These are phyloP conservation scores for Aphidius gifuensis DNA, from an alignment of 1,140 invertebrate genomes.

Conservation along the genomic window DNA sequence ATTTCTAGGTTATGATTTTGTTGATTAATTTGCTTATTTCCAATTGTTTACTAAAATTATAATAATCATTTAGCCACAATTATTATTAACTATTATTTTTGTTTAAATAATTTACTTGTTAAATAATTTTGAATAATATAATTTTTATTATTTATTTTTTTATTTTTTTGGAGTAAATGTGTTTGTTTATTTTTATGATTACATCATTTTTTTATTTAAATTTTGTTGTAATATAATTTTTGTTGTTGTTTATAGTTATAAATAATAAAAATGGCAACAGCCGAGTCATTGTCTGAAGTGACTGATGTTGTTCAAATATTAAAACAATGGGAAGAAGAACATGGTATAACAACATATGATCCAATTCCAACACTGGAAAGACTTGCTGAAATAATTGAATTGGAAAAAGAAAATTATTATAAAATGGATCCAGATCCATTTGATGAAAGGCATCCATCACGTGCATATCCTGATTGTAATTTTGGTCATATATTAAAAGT, in stretches of 20 bases:
- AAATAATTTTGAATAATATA: background rate
- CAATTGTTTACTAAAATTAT: too few species aligned
- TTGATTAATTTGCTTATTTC: too few species aligned
- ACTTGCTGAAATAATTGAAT: slow-evolving; percentile 80
- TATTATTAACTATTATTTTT: too few species aligned
- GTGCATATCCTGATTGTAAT: slow-evolving; percentile 86
- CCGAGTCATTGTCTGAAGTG: slow-evolving; percentile 46
- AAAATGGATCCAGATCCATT: slow-evolving; percentile 97
- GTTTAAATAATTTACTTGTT: too few species aligned
- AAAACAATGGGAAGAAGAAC: slow-evolving; percentile 72
- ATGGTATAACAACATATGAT: slow-evolving; percentile 63
- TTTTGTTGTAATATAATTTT: background rate
- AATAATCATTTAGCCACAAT: too few species aligned
- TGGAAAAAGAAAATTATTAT: slow-evolving; percentile 84
- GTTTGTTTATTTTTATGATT: background rate
- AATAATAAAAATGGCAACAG: slow-evolving; percentile 40
- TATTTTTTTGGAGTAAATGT: too few species aligned
- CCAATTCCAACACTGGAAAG: slow-evolving; percentile 66
- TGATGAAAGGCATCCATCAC: slow-evolving; percentile 92
- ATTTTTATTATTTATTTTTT: too few species aligned
- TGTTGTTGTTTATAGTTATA: background rate
- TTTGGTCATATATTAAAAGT: slow-evolving; percentile 88
- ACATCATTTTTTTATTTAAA: background rate
- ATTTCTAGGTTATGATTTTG: too few species aligned
- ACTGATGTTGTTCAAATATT: slow-evolving; percentile 66